Percentiles rank a stretch among this genome's conserved stretches.
These are phyloP conservation scores for Pteropus rufus DNA, from an alignment of 2,797 vertebrate species.

Conservation along the genomic window DNA sequence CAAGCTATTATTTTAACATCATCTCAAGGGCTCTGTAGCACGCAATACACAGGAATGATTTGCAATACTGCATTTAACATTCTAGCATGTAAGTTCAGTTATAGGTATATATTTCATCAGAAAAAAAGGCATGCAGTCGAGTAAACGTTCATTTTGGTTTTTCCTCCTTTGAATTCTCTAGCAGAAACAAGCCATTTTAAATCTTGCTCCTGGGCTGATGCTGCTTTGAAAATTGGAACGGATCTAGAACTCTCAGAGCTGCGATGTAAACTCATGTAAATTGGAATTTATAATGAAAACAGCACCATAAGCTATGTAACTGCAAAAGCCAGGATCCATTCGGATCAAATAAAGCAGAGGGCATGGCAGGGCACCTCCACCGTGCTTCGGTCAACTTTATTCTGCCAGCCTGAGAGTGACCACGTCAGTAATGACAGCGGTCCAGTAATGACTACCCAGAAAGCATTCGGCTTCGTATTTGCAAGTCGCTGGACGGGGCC, in stretches of 20 bases:
- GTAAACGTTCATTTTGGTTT: not conserved
- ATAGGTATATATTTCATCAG: not conserved
- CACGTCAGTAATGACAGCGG: constrained; percentile 5
- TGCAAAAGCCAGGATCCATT: not conserved
- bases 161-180: constrained; percentile 42
- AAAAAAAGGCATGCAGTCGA: not conserved
- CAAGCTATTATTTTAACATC: not conserved
- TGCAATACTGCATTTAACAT: not conserved
- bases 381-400: constrained; percentile 60
- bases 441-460: constrained; percentile 58
- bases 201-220: not conserved
- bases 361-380: not conserved
- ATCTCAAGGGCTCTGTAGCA: not conserved
- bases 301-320: not conserved
- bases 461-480: constrained; percentile 57
- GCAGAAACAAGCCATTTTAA: constrained; percentile 8
- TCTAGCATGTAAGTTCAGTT: not conserved
- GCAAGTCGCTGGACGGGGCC: constrained; percentile 24
- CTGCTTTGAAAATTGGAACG: not conserved
- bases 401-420: constrained; percentile 47
- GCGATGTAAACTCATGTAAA: not conserved
- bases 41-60: not conserved
- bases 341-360: constrained; percentile 50
- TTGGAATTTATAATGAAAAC: constrained; percentile 4
- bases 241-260: not conserved